These are phyloP conservation scores for Tetraneura akinire DNA, from an alignment of 1,140 invertebrate genomes.

Conservation along the genomic window DNA sequence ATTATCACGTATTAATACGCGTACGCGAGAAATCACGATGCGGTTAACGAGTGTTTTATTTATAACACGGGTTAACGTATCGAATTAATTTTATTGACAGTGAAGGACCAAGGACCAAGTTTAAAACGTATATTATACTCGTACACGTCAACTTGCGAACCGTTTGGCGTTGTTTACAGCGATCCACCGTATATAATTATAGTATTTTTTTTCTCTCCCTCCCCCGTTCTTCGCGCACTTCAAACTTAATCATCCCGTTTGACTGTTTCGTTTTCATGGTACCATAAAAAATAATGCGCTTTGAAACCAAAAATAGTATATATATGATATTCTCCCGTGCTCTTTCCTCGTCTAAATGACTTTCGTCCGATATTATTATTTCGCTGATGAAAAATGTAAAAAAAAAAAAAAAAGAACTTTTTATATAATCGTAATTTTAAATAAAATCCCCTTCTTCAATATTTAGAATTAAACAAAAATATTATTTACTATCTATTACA, in stretches of 20 bases:
- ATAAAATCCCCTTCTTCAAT: background rate
- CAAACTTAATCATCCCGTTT: conserved; percentile 33
- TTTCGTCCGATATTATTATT: conserved; percentile 16
- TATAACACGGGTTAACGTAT: background rate
- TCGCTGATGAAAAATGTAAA: background rate
- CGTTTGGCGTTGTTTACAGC: conserved; percentile 8
- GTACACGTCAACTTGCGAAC: conserved; percentile 12
- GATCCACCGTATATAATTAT: conserved; percentile 12
- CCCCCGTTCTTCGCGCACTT: conserved; percentile 18
- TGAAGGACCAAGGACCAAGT: conserved; percentile 2
- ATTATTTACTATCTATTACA: no score
- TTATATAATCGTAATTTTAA: background rate
- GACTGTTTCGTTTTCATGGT: conserved; percentile 31
- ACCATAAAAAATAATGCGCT: conserved; percentile 37
- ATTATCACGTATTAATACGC: background rate
- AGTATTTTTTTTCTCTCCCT: conserved; percentile 21
- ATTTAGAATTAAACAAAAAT: no score
- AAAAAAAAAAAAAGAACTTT: no score
- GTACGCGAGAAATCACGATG: background rate
- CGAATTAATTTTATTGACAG: conserved; percentile 30
- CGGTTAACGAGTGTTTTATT: no score
- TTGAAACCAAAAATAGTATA: conserved; percentile 44
- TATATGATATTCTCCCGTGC: conserved; percentile 12
- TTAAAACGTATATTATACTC: background rate
- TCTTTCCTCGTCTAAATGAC: background rate